These are phyloP conservation scores for Microctenopoma stevenorrisi DNA, from an alignment of 2,797 vertebrate species.

Conservation along the genomic window DNA sequence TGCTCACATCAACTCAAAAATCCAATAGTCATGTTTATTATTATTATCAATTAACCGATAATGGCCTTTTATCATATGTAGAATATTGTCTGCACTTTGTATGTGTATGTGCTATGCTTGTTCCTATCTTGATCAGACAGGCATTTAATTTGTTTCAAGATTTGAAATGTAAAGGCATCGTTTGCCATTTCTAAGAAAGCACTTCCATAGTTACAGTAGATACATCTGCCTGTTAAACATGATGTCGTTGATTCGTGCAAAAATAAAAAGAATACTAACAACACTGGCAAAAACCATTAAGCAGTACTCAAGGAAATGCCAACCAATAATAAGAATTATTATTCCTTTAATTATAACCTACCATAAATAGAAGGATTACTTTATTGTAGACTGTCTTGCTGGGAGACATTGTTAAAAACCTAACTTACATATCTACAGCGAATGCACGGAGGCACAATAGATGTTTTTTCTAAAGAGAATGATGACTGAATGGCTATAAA, in stretches of 20 bases:
- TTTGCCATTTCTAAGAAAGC: too few species aligned
- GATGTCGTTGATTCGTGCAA: too few species aligned
- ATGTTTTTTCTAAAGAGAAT: constrained; percentile 41
- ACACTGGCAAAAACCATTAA: background rate
- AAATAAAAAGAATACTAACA: too few species aligned
- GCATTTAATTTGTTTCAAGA: too few species aligned
- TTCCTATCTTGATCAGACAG: background rate
- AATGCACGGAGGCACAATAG: constrained; percentile 12
- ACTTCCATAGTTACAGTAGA: too few species aligned
- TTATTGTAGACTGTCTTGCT: background rate
- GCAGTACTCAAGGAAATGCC: too few species aligned
- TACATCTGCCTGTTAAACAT: background rate
- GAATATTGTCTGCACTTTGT: background rate
- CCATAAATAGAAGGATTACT: too few species aligned
- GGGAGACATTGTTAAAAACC: background rate
- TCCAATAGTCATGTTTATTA: background rate
- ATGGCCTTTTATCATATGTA: constrained; percentile 13
- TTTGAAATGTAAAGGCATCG: background rate
- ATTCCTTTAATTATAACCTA: too few species aligned
- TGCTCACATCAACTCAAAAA: background rate
- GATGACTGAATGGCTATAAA: constrained; percentile 56
- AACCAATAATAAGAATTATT: background rate
- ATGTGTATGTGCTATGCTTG: constrained; percentile 4
- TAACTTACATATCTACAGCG: background rate
- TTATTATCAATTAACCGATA: constrained; percentile 10